Conservation (phyloP, 2,113 vertebrate species). For the Halcyon malimbica region DNA sequence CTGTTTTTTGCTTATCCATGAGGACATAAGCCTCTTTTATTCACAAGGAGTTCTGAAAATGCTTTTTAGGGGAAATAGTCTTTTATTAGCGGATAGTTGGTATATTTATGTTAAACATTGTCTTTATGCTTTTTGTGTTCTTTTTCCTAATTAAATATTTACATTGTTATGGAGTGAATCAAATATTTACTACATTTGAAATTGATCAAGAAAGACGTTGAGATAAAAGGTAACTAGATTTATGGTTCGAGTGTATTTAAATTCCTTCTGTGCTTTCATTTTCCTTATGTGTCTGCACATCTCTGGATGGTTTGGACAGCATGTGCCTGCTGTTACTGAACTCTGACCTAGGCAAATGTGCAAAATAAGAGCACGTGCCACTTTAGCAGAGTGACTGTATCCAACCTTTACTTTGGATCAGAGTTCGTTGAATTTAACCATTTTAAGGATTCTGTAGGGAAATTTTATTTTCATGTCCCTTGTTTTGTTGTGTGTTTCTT, state of each 20-base stretch:
- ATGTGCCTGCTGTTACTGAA: not conserved
- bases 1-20: not conserved
- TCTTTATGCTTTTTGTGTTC: not conserved
- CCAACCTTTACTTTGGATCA: not conserved
- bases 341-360: slow-evolving; percentile 33
- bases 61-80: not conserved
- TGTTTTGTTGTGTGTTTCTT: not conserved
- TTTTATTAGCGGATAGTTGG: not conserved
- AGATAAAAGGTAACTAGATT: not conserved
- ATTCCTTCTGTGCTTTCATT: not conserved
- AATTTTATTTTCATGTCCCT: not conserved
- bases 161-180: not conserved
- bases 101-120: not conserved
- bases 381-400: not conserved
- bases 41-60: not conserved
- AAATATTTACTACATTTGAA: not conserved
- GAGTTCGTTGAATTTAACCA: not conserved
- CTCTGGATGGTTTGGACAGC: not conserved
- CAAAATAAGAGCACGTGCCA: slow-evolving; percentile 1
- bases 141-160: not conserved
- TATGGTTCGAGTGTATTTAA: not conserved
- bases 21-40: not conserved
- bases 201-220: not conserved
- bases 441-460: not conserved
- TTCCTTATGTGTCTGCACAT: not conserved